A percentile compares a stretch with the other conserved stretches of the same genome.
phyloP scores from a whole-genome alignment of 2,888 invertebrate species.

The Lasioglossum zephyrum region DNA sequence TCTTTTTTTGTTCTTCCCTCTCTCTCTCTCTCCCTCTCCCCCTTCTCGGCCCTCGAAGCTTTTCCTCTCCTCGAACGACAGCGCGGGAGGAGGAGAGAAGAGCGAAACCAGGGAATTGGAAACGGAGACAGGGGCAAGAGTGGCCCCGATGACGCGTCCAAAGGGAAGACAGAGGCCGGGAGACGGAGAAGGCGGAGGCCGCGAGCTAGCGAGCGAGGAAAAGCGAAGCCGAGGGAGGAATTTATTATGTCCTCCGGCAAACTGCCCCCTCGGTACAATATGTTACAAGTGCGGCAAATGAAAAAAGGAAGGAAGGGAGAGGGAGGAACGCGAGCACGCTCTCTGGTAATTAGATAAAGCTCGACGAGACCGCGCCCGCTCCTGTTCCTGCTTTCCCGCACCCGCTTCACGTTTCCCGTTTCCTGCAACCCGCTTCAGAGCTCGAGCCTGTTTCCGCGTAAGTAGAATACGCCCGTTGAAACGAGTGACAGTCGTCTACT shows the following conservation, averaged over 20 bases:
- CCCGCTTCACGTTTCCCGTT: background rate
- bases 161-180: conserved; percentile 55
- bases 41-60: conserved; percentile 46
- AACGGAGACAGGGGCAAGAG: conserved; percentile 46
- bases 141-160: conserved; percentile 66
- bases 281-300: conserved; percentile 67
- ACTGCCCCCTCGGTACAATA: conserved; percentile 70
- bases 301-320: conserved; percentile 51
- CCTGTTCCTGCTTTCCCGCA: background rate
- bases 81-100: conserved; percentile 22
- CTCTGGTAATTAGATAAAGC: conserved; percentile 67
- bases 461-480: conserved; percentile 3
- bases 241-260: conserved; percentile 71
- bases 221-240: conserved; percentile 54
- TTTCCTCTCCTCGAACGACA: conserved; percentile 42
- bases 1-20: no score
- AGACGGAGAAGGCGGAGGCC: conserved; percentile 26
- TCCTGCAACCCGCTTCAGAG: background rate
- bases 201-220: conserved; percentile 22
- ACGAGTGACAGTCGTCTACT: background rate
- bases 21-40: conserved; percentile 13
- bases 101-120: conserved; percentile 23
- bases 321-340: conserved; percentile 15
- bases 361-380: conserved; percentile 15
- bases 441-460: background rate